phyloP scores from a whole-genome alignment of 2,888 invertebrate species.

The Tipula vernalis region DNA sequence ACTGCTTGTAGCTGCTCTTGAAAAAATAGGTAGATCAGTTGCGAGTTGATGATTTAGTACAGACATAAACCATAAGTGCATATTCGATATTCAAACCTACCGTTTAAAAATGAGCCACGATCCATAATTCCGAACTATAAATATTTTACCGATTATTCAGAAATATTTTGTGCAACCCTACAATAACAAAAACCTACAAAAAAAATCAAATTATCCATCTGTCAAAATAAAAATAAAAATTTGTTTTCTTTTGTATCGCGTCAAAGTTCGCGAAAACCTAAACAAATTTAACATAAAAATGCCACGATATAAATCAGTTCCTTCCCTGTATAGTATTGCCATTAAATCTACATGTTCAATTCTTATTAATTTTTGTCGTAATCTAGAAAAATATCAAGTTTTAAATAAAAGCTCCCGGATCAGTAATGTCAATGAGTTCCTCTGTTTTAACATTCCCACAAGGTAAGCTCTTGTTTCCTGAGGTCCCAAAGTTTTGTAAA shows the following conservation, averaged over 20 bases:
- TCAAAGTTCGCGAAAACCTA: not conserved
- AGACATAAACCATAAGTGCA: too few species aligned
- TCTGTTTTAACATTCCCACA: not conserved
- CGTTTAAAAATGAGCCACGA: too few species aligned
- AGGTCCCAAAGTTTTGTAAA: not conserved
- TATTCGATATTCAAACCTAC: too few species aligned
- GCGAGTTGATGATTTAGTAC: too few species aligned
- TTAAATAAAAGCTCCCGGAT: not conserved
- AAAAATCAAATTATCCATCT: not conserved
- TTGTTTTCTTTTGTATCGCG: not conserved
- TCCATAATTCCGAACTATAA: not conserved
- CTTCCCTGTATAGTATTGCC: conserved; percentile 13
- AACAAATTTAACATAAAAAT: conserved; percentile 12
- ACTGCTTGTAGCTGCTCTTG: too few species aligned
- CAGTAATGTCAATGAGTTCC: not conserved
- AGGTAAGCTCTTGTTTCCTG: not conserved
- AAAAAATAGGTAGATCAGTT: too few species aligned
- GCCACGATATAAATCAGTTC: conserved; percentile 16
- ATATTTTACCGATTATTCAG: not conserved
- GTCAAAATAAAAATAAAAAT: not conserved
- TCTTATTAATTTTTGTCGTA: not conserved
- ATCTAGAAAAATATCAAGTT: not conserved
- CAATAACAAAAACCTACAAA: not conserved
- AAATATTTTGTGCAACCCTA: not conserved
- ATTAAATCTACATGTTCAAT: not conserved